Evolutionary conservation across 2,888 invertebrate genomes (phyloP), one percentile per base, ranked within the genome.

Genomic region (Aspidapion aeneum): DNA sequence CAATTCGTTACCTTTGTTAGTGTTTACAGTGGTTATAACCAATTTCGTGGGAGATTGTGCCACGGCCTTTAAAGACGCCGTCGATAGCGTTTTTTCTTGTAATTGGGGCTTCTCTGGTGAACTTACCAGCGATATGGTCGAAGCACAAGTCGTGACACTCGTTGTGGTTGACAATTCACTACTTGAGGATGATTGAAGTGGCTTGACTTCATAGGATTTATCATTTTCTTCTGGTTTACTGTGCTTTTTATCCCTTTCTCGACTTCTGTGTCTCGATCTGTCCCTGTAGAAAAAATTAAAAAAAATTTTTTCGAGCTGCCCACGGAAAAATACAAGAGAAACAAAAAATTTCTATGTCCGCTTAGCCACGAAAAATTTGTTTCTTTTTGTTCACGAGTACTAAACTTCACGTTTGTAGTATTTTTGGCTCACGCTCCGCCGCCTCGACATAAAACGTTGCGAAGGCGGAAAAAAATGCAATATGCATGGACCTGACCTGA

Each of bases 151-250:
- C 5, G 59, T 54, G 2, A 54, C 18, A 17, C 12, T 18, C 20
- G 64, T 52, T 16, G 62, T 64, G n/a, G 60, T 62, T 2, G 64
- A 62, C 16, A 58, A 1, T 12, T 65, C 63, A 17, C 60, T 61
- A 3, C 19, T 59, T 1, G 62, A 56, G 17, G 59, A 57, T 12
- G 63, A 65, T 18, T 48, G n/a, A 17, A 57, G 9, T 20, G 49
- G 61, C 18, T 63, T 51, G 1, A 61, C 21, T 21, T 55, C 61
- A n/a, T 57, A 63, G 17, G 18, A 21, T n/a, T 17, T 12, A 18
- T 65, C 62, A 17, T n/a, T 19, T 7, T 18, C 55, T 22, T 67
- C 67, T 1, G 20, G 35, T 18, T n/a, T 16, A 18, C 51, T 19
- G 52, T 35, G 21, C n/a, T 56, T 56, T 21, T 21, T 21, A n/a